Conservation (phyloP, 92 coral and sea anemone species). For the Hydrozoanthus gracilis region DNA sequence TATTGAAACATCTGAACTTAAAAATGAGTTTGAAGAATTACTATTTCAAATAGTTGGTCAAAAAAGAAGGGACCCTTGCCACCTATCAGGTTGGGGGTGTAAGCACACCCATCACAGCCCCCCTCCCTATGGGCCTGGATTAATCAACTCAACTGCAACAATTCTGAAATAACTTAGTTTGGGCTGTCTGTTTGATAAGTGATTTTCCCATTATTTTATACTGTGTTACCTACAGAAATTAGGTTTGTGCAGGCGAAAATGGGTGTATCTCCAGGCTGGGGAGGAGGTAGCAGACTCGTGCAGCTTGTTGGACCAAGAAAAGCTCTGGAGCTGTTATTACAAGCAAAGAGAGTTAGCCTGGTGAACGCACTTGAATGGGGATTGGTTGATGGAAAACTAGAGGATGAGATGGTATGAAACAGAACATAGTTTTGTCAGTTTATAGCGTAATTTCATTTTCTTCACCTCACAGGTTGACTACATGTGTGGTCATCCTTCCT, state of each 20-base stretch:
- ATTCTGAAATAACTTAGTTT: background rate
- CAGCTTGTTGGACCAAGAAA: constrained; percentile 75
- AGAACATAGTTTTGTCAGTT: too few relatives aligned
- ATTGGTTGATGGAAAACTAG: constrained; percentile 80
- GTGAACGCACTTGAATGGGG: constrained; percentile 70
- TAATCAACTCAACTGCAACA: too few relatives aligned
- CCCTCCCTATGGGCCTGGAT: too few relatives aligned
- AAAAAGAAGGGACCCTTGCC: too few relatives aligned
- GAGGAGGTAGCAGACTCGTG: constrained; percentile 90
- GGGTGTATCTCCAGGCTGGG: constrained; percentile 99
- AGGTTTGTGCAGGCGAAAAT: constrained; percentile 89
- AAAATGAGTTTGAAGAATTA: too few relatives aligned
- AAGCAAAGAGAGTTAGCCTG: constrained; percentile 67
- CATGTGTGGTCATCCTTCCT: background rate
- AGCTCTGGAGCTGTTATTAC: constrained; percentile 79
- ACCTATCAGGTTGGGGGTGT: too few relatives aligned
- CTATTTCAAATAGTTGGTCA: too few relatives aligned
- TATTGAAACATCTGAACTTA: too few relatives aligned
- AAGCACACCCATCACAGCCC: too few relatives aligned
- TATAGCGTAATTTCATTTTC: too few relatives aligned
- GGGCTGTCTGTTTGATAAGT: background rate
- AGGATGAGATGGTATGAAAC: constrained; percentile 56
- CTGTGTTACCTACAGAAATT: constrained; percentile 62
- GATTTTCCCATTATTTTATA: background rate
- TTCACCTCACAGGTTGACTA: too few relatives aligned